Base-by-base conservation (phyloP, 1,140 invertebrate genomes). In the Bombus polaris region DNA sequence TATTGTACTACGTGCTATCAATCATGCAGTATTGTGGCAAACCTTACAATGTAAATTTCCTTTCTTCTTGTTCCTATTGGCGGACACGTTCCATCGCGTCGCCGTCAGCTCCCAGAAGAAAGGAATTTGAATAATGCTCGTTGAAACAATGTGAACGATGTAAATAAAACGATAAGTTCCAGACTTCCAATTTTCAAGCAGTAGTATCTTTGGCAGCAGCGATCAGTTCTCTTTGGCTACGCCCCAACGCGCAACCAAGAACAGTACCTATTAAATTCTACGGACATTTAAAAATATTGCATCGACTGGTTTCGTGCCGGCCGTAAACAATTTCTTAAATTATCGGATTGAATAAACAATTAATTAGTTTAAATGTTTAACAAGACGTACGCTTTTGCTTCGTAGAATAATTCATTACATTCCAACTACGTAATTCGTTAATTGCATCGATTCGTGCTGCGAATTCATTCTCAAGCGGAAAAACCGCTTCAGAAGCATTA, bases 111-210 rank as follows among this genome's bases (percentile, higher is more conserved):
- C 25, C 25, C 25, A 53, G 66, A 72, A 79, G 53, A 79, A 84
- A 71, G 59, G 28, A 82, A 81, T 81, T 66, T 73, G 78, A 81
- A 85, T 85, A 73, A 85, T 81, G 78, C 78, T 81, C 70, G 71
- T 68, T 80, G 78, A 81, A 85, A 85, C 78, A 78, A 57, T 81
- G 42, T 72, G 37, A 59, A 42, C 42, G 88, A 89, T 89, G 88
- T 83, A 89, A 89, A 89, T 89, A 89, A 89, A 87, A 73, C 71
- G 85, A 87, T 89, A 89, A 89, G 71, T 89, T 77, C 68, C 71
- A 68, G 83, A 42, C 44, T 59, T 74, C 72, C 84, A 83, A 62
- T 62, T 68, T 77, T 68, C 59, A 80, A 18, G 44, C 76, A 22
- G 78, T 37, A 47, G 57, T 87, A 83, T 87, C 42, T 62, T 76